Conservation (phyloP, 2,797 vertebrate species). For the Clamator glandarius region DNA sequence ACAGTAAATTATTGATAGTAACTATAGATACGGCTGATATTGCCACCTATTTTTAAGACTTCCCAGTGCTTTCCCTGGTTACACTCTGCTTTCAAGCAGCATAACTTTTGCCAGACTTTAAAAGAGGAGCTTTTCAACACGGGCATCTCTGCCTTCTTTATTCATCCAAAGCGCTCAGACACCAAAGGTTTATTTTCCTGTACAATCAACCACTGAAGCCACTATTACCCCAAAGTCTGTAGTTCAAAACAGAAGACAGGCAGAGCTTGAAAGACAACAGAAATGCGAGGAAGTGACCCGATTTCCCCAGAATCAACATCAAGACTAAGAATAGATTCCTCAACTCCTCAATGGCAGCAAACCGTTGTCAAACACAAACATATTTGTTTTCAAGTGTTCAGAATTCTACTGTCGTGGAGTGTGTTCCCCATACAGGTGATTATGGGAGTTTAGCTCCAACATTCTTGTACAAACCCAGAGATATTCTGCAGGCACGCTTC, state of each 20-base stretch:
- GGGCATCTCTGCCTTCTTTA: background rate
- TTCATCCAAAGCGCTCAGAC: background rate
- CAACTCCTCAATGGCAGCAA: background rate
- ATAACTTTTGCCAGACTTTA: background rate
- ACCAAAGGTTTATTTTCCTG: background rate
- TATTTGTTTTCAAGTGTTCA: background rate
- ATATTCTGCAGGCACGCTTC: background rate
- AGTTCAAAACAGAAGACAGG: background rate
- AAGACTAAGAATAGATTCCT: constrained; percentile 12
- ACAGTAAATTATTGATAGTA: background rate
- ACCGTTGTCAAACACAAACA: background rate
- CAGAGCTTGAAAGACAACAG: background rate
- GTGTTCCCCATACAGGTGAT: background rate
- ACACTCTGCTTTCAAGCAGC: background rate
- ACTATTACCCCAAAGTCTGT: background rate
- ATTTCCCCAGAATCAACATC: background rate
- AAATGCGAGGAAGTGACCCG: background rate
- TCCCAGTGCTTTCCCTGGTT: background rate
- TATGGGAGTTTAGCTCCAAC: background rate
- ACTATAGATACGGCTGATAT: background rate
- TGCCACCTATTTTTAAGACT: constrained; percentile 4
- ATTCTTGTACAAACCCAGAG: background rate
- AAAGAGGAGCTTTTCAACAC: background rate
- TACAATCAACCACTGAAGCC: background rate
- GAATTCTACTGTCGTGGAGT: accelerated